Evolutionary conservation across 2,888 invertebrate genomes (phyloP), one percentile per base, ranked within the genome.

Genomic region (Unio pictorum): DNA sequence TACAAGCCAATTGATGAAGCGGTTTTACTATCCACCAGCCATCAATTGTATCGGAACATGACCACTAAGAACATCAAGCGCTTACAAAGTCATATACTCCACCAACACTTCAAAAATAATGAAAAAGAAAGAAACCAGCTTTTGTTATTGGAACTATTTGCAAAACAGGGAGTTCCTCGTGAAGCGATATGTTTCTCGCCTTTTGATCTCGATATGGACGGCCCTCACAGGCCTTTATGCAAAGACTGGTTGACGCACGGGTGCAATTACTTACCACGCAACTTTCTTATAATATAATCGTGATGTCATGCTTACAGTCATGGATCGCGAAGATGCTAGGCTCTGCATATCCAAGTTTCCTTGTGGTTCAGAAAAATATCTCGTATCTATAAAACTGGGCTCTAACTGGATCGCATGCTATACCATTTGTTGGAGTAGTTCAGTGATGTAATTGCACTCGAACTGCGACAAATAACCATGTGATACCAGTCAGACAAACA

Each of bases 111-210:
- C 45, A 8, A 45, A 45, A 45, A 2, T 45, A 60, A 65, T 78
- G 67, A 56, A 66, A 54, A 61, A 55, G 8, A 74, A 80, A 28
- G 18, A 57, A 55, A 73, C 74, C 1, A 70, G 34, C 45, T 63
- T 80, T 20, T 80, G 80, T 78, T 75, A 83, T 67, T 59, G 66
- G 34, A 76, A 72, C 61, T 71, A 17, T 80, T 81, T 68, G 72
- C 73, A 11, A 74, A 79, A 20, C 45, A 76, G 23, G 75, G 74
- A 64, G 70, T 67, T 5, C 68, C 74, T 20, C 74, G 76, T 45
- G 75, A 68, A 28, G 72, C 68, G 61, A 55, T 66, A 45, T 69
- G 70, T 7, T 76, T 76, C 56, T 69, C 72, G 3, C 73, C 71
- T 6, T 79, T 78, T 68, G 70, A 74, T 58, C 71, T 17, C 34